Base-by-base conservation (phyloP, 2,797 vertebrate species). In the Prionace glauca region DNA sequence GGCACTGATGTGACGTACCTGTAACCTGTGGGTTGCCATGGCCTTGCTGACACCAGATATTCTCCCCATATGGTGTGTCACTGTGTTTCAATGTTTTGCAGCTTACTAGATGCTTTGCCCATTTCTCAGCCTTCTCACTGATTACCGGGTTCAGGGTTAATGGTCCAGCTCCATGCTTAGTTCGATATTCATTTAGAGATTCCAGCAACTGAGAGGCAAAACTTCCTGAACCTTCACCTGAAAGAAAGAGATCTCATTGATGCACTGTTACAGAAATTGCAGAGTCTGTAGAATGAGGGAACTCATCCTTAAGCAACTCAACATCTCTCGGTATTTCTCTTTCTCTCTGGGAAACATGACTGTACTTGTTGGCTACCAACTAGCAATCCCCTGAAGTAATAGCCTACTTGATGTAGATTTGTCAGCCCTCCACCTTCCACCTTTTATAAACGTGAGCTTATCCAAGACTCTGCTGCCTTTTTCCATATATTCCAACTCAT, bases 41-140 rank as follows among this genome's bases (percentile, higher is more conserved):
- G n/a, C 90, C 90, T 92, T 92, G 90, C n/a, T 92, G 90, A 92
- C 65, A 92, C 96, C 96, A 96, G 96, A 96, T 96, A 32, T 96
- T 96, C 95, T 96, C 96, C 18, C 96, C 96, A 10, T 95, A 95
- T 3, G 92, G 32, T 11, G 96, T 96, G 95, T 96, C 95, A 26
- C 96, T 96, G 95, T 96, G 96, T 74, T 96, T 96, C 67, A 96
- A 72, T 0, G 95, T 96, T 84, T 90, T 90, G 45, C 95, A 62
- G 5, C 45, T 92, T 36, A 96, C 81, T 22, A 97, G 95, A 60
- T 96, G 93, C 62, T 96, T 84, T 1, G 96, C 96, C 96, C 96
- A 97, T 4, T 96, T 95, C 95, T 97, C 96, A 0, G 96, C 96
- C 22, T 96, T 96, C 69, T 95, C 79, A 94, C 95, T 95, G 32